phyloP scores from a whole-genome alignment of 2,113 vertebrate genomes.

The Trichechus manatus region DNA sequence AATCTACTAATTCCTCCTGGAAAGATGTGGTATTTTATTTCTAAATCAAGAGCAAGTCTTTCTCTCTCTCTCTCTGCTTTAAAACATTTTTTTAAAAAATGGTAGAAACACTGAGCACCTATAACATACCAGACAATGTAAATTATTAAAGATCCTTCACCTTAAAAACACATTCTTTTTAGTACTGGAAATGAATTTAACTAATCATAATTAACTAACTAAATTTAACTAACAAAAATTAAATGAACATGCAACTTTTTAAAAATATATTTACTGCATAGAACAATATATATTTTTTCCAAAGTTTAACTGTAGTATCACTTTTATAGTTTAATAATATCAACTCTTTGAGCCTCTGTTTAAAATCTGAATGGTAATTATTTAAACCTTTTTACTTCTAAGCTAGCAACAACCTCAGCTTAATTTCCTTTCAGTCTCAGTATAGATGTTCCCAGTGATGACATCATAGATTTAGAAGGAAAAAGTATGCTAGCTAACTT shows the following conservation, averaged over 20 bases:
- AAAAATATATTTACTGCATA: constrained; percentile 14
- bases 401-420: constrained; percentile 35
- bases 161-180: constrained; percentile 39
- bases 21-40: constrained; percentile 40
- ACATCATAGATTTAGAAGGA: background rate
- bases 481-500: constrained; percentile 28
- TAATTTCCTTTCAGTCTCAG: constrained; percentile 46
- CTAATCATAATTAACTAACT: constrained; percentile 12
- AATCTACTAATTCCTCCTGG: constrained; percentile 28
- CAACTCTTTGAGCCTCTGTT: constrained; percentile 22
- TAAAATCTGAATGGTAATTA: constrained; percentile 52
- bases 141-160: constrained; percentile 10
- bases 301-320: constrained; percentile 52
- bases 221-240: constrained; percentile 48
- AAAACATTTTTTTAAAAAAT: background rate
- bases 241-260: constrained; percentile 29
- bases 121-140: background rate
- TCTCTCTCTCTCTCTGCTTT: background rate
- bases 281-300: background rate
- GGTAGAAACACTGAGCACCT: constrained; percentile 32
- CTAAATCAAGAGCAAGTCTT: constrained; percentile 43
- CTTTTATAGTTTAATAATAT: constrained; percentile 12
- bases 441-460: background rate
- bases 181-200: constrained; percentile 16
- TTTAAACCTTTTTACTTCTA: constrained; percentile 50